phyloP scores from a whole-genome alignment of 2,113 vertebrate genomes.

The Labrus mixtus region DNA sequence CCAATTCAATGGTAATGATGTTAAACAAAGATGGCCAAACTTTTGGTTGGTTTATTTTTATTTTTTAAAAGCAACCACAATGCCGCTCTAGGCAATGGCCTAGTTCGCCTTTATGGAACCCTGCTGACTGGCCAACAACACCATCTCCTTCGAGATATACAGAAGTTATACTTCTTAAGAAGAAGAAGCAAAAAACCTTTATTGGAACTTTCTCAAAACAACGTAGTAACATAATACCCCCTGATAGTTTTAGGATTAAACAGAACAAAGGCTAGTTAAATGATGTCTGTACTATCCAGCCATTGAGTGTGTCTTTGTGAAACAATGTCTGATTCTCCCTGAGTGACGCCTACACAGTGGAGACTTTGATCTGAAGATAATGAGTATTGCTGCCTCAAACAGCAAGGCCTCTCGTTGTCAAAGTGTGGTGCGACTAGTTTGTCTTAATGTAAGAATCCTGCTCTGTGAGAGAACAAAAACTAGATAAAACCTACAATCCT shows the following conservation, averaged over 20 bases:
- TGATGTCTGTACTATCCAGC: slow-evolving; percentile 24
- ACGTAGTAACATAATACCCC: not conserved
- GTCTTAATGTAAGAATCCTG: not conserved
- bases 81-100: too few species aligned
- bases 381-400: slow-evolving; percentile 20
- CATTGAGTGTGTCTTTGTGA: slow-evolving; percentile 8
- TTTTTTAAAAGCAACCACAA: too few species aligned
- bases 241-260: slow-evolving; percentile 8
- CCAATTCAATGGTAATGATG: too few species aligned
- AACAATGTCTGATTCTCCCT: not conserved
- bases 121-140: not conserved
- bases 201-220: not conserved
- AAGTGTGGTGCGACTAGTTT: slow-evolving; percentile 4
- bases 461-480: not conserved
- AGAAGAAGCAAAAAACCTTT: not conserved
- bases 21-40: too few species aligned
- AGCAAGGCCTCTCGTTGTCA: slow-evolving; percentile 30
- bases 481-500: too few species aligned
- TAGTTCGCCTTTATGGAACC: too few species aligned
- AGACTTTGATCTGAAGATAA: slow-evolving; percentile 31
- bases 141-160: not conserved
- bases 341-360: slow-evolving; percentile 1
- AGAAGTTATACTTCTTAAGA: not conserved
- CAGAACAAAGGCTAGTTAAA: slow-evolving; percentile 10
- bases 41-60: too few species aligned